Evolutionary conservation across 1,140 invertebrate genomes (phyloP), one percentile per base, ranked within the genome.

Genomic region (Teleogryllus occipitalis): DNA sequence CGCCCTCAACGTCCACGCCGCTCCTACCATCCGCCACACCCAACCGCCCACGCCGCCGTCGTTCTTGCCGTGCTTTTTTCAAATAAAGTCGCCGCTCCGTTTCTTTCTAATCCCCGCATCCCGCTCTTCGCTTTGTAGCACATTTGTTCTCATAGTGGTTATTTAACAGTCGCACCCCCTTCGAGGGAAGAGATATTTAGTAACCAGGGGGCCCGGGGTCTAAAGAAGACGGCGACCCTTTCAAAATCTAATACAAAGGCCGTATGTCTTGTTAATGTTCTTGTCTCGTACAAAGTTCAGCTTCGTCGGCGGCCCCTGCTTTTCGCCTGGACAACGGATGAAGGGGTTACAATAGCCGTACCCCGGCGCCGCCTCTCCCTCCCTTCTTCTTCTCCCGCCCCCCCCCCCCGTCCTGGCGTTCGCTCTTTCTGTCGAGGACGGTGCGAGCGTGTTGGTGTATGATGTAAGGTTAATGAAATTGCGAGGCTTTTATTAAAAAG

Each of bases 401-500:
- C 7, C 54, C 10, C 0, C 54, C 54, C 18, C 54, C 54, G 54
- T 7, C 10, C 10, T 14, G 54, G 54, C 54, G 10, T 18, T 3
- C 10, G 18, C 54, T 65, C 54, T 18, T 65, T 65, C 18, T 65
- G 10, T 18, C 54, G 54, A 65, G 10, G 10, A 14, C 10, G 54
- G 54, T 65, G 54, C 10, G 54, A 65, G 54, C 54, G 54, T 65
- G 54, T 65, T 65, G 54, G 54, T 18, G 54, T 65, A 65, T 65
- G 54, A 65, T 65, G 54, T 65, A 65, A 65, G 54, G 54, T 65
- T 65, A 65, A 65, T 65, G 54, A 65, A 65, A 65, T 65, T 65
- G 54, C 54, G 54, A 14, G 18, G 54, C 54, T 65, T 65, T 65
- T 65, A 65, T 65, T 65, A 65, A 65, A 65, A 65, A 65, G 54